phyloP scores from a whole-genome alignment of 2,888 invertebrate species.

The Plagodis dolabraria region DNA sequence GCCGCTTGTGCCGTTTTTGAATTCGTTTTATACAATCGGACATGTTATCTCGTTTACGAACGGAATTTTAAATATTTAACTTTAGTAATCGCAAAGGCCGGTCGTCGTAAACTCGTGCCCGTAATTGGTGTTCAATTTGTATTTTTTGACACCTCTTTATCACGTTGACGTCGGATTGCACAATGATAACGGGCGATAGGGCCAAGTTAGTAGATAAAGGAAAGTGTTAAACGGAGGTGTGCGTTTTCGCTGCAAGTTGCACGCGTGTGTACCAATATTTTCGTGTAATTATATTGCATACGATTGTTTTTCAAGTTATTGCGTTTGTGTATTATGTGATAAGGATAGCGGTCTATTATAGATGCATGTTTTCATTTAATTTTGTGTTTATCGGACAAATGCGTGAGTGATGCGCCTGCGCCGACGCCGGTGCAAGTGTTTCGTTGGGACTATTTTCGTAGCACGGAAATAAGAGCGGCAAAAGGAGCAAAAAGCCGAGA shows the following conservation, averaged over 20 bases:
- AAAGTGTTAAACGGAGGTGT: conserved; percentile 43
- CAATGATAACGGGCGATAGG: conserved; percentile 60
- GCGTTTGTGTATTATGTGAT: conserved; percentile 8
- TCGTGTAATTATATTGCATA: conserved; percentile 11
- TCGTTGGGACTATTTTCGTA: conserved; percentile 82
- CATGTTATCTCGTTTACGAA: conserved; percentile 58
- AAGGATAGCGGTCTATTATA: conserved; percentile 21
- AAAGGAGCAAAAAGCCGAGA: conserved; percentile 81
- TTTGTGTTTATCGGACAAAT: conserved; percentile 39
- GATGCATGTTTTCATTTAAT: conserved; percentile 36
- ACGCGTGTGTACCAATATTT: conserved; percentile 17
- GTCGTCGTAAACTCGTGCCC: conserved; percentile 55
- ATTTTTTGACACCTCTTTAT: conserved; percentile 53
- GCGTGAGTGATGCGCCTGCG: conserved; percentile 78
- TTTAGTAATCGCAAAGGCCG: conserved; percentile 56
- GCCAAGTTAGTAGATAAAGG: conserved; percentile 53
- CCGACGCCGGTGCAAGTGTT: conserved; percentile 79
- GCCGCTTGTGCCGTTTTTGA: conserved; percentile 51
- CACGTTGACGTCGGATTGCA: conserved; percentile 47
- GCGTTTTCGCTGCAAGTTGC: conserved; percentile 38
- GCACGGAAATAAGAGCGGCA: conserved; percentile 84
- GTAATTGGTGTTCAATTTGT: conserved; percentile 47
- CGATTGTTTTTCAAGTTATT: neutral
- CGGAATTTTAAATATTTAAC: conserved; percentile 54
- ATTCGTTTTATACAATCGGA: conserved; percentile 48